Percentiles rank a stretch among this genome's conserved stretches.
Evolutionary conservation across 2,113 vertebrate genomes (phyloP).

Genomic region (Tursiops truncatus): DNA sequence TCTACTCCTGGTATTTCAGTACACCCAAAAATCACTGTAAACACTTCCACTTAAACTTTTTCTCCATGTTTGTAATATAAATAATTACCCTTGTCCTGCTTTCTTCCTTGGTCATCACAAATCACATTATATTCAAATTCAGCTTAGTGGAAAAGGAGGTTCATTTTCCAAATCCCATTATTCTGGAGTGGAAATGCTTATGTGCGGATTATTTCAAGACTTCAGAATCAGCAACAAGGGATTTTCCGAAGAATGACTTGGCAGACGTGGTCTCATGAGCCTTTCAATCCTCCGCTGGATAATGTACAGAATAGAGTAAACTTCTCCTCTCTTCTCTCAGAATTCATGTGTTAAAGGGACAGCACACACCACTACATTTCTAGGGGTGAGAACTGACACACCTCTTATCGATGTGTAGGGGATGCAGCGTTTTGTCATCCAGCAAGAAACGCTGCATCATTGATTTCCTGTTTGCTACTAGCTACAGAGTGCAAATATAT

Average conservation of each 20-base stretch:
- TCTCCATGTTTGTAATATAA: neutral
- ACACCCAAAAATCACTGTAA: neutral
- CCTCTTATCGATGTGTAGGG: accelerated
- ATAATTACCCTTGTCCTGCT: neutral
- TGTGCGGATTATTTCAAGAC: neutral
- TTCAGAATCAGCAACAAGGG: neutral
- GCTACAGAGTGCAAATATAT: too few species aligned
- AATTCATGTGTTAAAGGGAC: accelerated
- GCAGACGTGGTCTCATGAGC: accelerated
- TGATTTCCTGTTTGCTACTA: too few species aligned
- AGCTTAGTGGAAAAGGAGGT: neutral
- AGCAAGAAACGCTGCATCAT: accelerated
- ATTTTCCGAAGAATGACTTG: neutral
- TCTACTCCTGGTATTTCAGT: neutral
- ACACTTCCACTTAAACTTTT: neutral
- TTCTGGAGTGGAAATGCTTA: neutral
- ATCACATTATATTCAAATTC: neutral
- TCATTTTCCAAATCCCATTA: conserved; percentile 31
- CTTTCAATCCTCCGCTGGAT: accelerated
- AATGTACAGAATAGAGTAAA: accelerated
- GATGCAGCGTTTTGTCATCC: too few species aligned
- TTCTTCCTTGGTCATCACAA: neutral
- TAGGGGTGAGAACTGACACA: accelerated
- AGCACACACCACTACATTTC: accelerated
- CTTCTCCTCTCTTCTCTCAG: accelerated